Evolutionary conservation across 2,113 vertebrate genomes (phyloP), one percentile per base, ranked within the genome.

Genomic region (Stegostoma tigrinum): DNA sequence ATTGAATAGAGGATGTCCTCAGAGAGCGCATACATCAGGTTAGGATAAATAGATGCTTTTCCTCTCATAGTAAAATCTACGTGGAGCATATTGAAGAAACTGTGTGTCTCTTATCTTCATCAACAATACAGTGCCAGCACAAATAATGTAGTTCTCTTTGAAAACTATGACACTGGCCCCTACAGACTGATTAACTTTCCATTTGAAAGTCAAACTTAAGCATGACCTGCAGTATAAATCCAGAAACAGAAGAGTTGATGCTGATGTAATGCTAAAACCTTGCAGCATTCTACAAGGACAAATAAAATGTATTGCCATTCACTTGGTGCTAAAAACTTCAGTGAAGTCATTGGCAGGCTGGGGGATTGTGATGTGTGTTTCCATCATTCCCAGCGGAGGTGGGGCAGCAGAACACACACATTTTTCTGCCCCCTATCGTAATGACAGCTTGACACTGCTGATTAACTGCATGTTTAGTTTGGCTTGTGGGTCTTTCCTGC

Each of bases 101-200:
- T 38, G 34, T 38, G 55, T 45, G 42, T 91, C 30, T 91, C 30
- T n/a, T 61, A 91, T n/a, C 30, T 91, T 91, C 30, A 66, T 87
- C 85, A 87, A 48, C 85, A 45, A 24, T 19, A 19, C 34, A 34
- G 55, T 64, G 55, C 17, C 19, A 86, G 45, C 83, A 34, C 30
- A 91, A 64, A 34, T 64, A 5, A 64, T 66, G 34, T n/a, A 1
- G 89, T 21, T 91, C 89, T n/a, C 15, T 91, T 64, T 91, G 55
- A 86, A 48, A 45, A 86, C 42, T 64, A 23, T 48, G 27, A 91
- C 30, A 38, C 15, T 17, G 17, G 30, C 10, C 48, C 7, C 42
- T 89, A 64, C 55, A 91, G 89, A 91, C 42, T 34, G 34, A 48
- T 75, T 89, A 89, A 89, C 86, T 89, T 55, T 48, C 86, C 48